Evolutionary conservation across 2,888 invertebrate species (phyloP).

Genomic region (Abrostola triplasia): DNA sequence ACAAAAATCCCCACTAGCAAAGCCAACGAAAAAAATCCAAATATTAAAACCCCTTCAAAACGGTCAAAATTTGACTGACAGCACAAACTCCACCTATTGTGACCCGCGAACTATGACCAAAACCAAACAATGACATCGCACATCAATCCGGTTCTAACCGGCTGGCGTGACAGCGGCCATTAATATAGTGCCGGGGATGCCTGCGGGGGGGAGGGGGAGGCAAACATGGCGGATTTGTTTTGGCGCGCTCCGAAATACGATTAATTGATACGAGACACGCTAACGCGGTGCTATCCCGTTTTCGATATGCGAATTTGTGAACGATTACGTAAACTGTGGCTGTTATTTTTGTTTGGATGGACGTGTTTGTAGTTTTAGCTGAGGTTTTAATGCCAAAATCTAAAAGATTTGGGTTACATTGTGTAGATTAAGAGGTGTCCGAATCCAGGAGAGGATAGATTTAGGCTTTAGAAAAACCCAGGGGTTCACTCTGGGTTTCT

Average conservation of each 20-base stretch:
- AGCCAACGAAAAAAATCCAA: constrained; percentile 18
- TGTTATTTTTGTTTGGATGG: constrained; percentile 36
- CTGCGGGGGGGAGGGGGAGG: constrained; percentile 32
- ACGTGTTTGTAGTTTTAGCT: constrained; percentile 5
- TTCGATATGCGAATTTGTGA: constrained; percentile 61
- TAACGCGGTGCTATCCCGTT: constrained; percentile 59
- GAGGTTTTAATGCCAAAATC: not conserved
- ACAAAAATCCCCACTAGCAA: constrained; percentile 8
- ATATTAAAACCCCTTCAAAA: constrained; percentile 30
- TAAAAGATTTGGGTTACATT: too few species aligned
- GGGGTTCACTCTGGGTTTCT: too few species aligned
- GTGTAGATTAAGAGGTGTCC: too few species aligned
- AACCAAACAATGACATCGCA: constrained; percentile 60
- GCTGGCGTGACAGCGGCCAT: constrained; percentile 73
- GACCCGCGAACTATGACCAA: constrained; percentile 47
- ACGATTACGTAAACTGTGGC: constrained; percentile 41
- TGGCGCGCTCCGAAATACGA: constrained; percentile 80
- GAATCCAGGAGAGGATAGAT: too few species aligned
- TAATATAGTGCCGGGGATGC: constrained; percentile 61
- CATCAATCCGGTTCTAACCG: constrained; percentile 68
- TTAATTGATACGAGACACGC: constrained; percentile 80
- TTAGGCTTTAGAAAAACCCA: too few species aligned
- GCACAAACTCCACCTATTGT: constrained; percentile 45
- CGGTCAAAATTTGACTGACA: constrained; percentile 55
- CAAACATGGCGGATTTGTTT: constrained; percentile 82